These are phyloP conservation scores for Daktulosphaira vitifoliae DNA, from an alignment of 1,140 invertebrate genomes.

Conservation along the genomic window DNA sequence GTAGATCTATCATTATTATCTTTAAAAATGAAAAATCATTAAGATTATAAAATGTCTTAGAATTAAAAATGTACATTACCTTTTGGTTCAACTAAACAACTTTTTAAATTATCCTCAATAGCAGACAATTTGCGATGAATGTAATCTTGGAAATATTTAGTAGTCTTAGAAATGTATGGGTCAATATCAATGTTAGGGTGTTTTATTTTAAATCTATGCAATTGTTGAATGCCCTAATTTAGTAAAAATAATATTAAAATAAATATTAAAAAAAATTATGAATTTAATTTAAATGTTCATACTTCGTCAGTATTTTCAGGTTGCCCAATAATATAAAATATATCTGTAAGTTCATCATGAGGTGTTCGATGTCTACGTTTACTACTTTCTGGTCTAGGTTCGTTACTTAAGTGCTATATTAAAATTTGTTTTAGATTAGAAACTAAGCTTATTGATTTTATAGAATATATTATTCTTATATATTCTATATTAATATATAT, in stretches of 20 bases:
- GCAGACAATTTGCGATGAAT: conserved; percentile 77
- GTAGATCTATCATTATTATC: not conserved
- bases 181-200: conserved; percentile 87
- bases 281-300: not conserved
- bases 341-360: conserved; percentile 5
- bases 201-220: conserved; percentile 83
- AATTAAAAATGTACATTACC: not conserved
- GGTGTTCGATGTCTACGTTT: conserved; percentile 25
- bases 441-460: not conserved
- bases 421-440: not conserved
- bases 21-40: not conserved
- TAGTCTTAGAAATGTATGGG: conserved; percentile 78
- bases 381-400: conserved; percentile 11
- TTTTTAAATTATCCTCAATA: conserved; percentile 50
- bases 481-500: too few relatives aligned
- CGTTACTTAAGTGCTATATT: not conserved
- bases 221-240: conserved; percentile 62
- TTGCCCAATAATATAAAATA: conserved; percentile 9
- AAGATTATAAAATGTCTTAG: not conserved
- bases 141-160: conserved; percentile 85
- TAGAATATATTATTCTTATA: too few relatives aligned
- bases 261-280: not conserved
- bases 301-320: conserved; percentile 11
- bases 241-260: conserved; percentile 32
- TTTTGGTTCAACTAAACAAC: conserved; percentile 25